These are phyloP conservation scores for Hypotaenidia okinawae DNA, from an alignment of 2,797 vertebrate species.

Conservation along the genomic window DNA sequence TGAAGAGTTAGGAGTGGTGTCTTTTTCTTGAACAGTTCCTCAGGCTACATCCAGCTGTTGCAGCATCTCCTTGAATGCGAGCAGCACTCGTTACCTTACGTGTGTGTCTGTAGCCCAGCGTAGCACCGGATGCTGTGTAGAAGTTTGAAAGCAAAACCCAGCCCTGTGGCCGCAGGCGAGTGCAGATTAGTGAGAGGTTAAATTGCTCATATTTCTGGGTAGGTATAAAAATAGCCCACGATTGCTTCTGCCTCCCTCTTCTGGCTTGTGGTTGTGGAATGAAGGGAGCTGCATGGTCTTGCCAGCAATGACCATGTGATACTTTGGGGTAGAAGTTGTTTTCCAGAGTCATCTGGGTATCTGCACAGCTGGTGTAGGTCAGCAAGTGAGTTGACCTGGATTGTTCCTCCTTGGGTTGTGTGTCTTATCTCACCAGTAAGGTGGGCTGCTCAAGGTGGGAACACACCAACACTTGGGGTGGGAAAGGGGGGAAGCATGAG, in stretches of 20 bases:
- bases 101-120: background rate
- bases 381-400: rapidly evolving
- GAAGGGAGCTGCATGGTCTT: background rate
- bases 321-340: background rate
- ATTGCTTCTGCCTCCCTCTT: background rate
- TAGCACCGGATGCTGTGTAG: background rate
- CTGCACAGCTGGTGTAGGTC: background rate
- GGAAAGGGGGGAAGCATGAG: background rate
- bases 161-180: background rate
- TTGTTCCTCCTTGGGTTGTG: background rate
- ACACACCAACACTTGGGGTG: background rate
- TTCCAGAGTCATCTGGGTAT: background rate
- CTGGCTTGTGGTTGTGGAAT: background rate
- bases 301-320: rapidly evolving
- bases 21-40: background rate
- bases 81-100: background rate
- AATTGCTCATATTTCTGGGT: background rate
- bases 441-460: background rate
- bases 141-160: background rate
- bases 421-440: background rate
- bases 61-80: background rate
- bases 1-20: background rate
- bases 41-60: background rate
- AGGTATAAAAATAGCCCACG: slow-evolving; percentile 10
- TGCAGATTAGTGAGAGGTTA: background rate